phyloP scores from a whole-genome alignment of 2,888 invertebrate genomes.

The Tipula vernalis region DNA sequence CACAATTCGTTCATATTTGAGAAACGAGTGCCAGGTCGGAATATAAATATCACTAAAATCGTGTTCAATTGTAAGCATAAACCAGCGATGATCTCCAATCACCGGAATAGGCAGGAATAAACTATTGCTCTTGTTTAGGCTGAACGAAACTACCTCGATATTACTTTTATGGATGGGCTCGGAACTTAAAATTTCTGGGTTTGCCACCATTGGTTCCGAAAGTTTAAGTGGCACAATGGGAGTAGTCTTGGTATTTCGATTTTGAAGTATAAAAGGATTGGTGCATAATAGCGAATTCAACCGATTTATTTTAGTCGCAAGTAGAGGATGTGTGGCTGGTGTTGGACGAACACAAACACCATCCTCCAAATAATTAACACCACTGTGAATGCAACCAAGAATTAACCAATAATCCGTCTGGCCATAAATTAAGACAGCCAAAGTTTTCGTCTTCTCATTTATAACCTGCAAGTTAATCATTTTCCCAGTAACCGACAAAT shows the following conservation, averaged over 20 bases:
- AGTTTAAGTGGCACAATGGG: background rate
- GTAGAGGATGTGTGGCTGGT: conserved; percentile 29
- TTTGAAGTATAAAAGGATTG: background rate
- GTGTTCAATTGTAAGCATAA: conserved; percentile 28
- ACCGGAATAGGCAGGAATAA: conserved; percentile 26
- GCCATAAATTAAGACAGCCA: conserved; percentile 25
- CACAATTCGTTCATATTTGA: conserved; percentile 30
- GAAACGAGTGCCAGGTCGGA: conserved; percentile 28
- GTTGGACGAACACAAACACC: conserved; percentile 30
- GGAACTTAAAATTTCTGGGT: background rate
- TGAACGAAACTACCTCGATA: conserved; percentile 26
- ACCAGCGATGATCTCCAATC: conserved; percentile 28
- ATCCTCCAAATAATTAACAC: conserved; percentile 21
- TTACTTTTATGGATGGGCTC: conserved; percentile 20
- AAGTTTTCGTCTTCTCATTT: conserved; percentile 19
- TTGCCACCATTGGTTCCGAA: background rate
- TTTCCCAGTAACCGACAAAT: conserved; percentile 23
- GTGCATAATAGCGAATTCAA: background rate
- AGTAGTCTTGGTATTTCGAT: background rate
- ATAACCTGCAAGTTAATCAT: conserved; percentile 19
- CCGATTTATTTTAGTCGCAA: conserved; percentile 31
- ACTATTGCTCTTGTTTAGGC: conserved; percentile 23
- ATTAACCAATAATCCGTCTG: conserved; percentile 18
- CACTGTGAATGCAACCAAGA: conserved; percentile 27
- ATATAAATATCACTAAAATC: conserved; percentile 35